Percentiles rank a stretch among this genome's conserved stretches.
phyloP scores from a whole-genome alignment of 2,113 vertebrate species.

The Takifugu bimaculatus region DNA sequence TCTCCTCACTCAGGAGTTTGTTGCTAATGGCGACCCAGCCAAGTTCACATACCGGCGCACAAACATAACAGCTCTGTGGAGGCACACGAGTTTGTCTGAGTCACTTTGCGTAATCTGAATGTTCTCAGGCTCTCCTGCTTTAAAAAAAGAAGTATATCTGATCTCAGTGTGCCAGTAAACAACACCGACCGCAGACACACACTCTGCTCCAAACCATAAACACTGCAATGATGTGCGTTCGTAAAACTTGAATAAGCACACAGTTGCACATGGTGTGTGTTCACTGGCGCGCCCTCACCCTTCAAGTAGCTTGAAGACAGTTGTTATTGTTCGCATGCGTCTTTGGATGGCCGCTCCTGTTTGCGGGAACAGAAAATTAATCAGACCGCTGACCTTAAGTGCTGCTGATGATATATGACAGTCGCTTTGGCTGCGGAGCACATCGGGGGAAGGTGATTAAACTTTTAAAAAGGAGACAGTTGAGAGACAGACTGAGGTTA shows the following conservation, averaged over 20 bases:
- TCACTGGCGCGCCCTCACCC: conserved; percentile 2
- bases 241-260: conserved; percentile 23
- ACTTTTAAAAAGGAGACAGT: too few species aligned
- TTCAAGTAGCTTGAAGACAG: conserved; percentile 18
- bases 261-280: not conserved
- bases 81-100: conserved; percentile 25
- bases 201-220: conserved; percentile 42
- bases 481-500: too few species aligned
- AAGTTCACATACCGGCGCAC: conserved; percentile 17
- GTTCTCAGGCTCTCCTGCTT: conserved; percentile 32
- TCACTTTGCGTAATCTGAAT: conserved; percentile 21
- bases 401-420: too few species aligned
- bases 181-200: conserved; percentile 23
- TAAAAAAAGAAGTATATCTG: conserved; percentile 39
- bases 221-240: conserved; percentile 24
- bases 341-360: conserved; percentile 7
- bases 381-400: too few species aligned
- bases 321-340: conserved; percentile 17
- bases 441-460: too few species aligned
- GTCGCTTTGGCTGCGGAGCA: too few species aligned
- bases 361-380: not conserved
- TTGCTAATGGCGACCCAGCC: conserved; percentile 29
- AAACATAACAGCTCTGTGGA: conserved; percentile 14
- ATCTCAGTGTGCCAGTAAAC: conserved; percentile 47
- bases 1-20: conserved; percentile 6